Conservation (phyloP, 2,797 vertebrate genomes). For the Xerus rutilus region DNA sequence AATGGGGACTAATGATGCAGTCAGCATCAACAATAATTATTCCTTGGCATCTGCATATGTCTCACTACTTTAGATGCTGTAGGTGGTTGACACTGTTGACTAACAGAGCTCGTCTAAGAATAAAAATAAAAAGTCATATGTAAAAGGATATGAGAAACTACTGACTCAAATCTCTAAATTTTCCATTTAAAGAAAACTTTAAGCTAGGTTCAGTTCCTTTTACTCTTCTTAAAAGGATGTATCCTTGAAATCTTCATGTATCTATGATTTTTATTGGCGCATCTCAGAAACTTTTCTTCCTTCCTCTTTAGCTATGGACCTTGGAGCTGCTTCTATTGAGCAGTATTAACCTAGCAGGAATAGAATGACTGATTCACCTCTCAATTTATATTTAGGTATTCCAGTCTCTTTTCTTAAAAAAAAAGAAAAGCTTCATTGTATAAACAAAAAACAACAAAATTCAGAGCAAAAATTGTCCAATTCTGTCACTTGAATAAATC, state of each 20-base stretch:
- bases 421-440: neutral
- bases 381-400: neutral
- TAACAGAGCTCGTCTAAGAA: neutral
- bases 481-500: constrained; percentile 30
- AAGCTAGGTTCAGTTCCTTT: neutral
- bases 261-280: neutral
- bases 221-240: neutral
- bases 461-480: neutral
- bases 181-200: constrained; percentile 22
- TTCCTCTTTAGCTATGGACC: neutral
- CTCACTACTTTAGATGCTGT: neutral
- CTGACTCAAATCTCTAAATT: constrained; percentile 10
- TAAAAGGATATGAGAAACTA: neutral
- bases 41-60: neutral
- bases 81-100: neutral
- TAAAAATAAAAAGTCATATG: neutral
- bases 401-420: neutral
- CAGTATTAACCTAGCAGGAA: neutral
- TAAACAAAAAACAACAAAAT: constrained; percentile 15
- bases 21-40: neutral
- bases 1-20: neutral
- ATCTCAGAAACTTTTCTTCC: neutral
- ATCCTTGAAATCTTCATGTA: constrained; percentile 15
- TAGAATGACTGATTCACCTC: neutral
- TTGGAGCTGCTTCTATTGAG: neutral